phyloP scores from a whole-genome alignment of 2,888 invertebrate species.

The Synanthedon tipuliformis region DNA sequence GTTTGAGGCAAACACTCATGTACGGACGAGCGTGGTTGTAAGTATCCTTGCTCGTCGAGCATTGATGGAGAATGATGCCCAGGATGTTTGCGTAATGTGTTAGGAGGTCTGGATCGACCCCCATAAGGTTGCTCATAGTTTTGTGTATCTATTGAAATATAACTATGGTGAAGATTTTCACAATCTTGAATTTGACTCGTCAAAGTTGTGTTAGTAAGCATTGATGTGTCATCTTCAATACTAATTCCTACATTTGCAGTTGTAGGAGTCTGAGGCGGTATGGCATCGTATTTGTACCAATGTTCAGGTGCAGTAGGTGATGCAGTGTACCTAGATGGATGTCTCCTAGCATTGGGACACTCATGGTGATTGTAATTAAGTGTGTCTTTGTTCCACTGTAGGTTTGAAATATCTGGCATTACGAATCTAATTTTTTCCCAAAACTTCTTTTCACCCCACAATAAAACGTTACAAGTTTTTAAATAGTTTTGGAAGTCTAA shows the following conservation, averaged over 20 bases:
- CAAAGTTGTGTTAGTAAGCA: conserved; percentile 71
- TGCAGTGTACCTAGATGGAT: conserved; percentile 76
- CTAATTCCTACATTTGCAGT: conserved; percentile 63
- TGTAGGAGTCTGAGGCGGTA: conserved; percentile 67
- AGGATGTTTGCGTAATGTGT: conserved; percentile 56
- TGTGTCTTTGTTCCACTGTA: conserved; percentile 71
- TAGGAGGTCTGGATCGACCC: conserved; percentile 57
- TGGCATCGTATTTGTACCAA: conserved; percentile 77
- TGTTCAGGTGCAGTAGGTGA: conserved; percentile 79
- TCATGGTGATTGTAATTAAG: conserved; percentile 66
- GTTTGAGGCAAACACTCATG: conserved; percentile 66
- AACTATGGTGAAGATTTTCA: conserved; percentile 75
- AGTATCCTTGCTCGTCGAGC: conserved; percentile 66
- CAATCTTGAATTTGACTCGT: conserved; percentile 75
- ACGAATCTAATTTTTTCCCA: conserved; percentile 89
- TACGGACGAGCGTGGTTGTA: conserved; percentile 63
- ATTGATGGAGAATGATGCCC: conserved; percentile 55
- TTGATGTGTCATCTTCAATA: conserved; percentile 72
- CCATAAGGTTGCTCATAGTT: conserved; percentile 64
- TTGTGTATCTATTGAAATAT: conserved; percentile 74
- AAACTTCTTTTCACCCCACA: conserved; percentile 87
- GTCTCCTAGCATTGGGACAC: conserved; percentile 69
- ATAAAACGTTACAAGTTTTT: conserved; percentile 77
- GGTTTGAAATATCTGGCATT: conserved; percentile 80
- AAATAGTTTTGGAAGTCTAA: conserved; percentile 79